Evolutionary conservation across 2,113 vertebrate species (phyloP).

Genomic region (Girardinichthys multiradiatus): DNA sequence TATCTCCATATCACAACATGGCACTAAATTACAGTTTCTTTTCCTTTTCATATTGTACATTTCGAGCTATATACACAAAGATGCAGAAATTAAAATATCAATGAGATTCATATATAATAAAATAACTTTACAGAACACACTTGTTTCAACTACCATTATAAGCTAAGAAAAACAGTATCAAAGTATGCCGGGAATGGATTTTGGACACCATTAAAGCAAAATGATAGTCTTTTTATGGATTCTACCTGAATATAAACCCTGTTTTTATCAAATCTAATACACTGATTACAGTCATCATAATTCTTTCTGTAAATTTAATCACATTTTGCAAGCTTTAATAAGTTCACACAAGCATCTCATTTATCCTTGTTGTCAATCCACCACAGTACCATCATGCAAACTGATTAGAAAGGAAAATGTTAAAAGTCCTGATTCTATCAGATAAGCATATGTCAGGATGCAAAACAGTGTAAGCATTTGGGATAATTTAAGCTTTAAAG

Average conservation of each 20-base stretch:
- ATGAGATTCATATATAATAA: not conserved
- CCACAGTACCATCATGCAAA: constrained; percentile 27
- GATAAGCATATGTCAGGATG: no score
- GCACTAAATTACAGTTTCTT: not conserved
- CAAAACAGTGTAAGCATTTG: no score
- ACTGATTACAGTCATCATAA: constrained; percentile 32
- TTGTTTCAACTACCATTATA: no score
- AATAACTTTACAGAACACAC: not conserved
- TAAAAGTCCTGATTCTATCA: no score
- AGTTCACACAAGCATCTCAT: constrained; percentile 34
- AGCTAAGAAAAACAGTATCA: not conserved
- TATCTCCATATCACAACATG: constrained; percentile 1
- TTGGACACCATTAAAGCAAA: constrained; percentile 7
- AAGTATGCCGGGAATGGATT: constrained; percentile 19
- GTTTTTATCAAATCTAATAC: constrained; percentile 28
- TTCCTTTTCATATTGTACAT: not conserved
- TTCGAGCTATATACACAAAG: not conserved
- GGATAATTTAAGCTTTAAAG: no score
- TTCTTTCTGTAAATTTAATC: constrained; percentile 14
- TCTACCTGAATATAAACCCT: constrained; percentile 28
- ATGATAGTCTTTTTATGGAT: constrained; percentile 35
- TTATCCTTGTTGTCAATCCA: constrained; percentile 38
- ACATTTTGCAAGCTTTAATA: constrained; percentile 26
- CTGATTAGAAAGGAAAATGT: no score
- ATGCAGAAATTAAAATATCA: not conserved